Base-by-base conservation (phyloP, 2,888 invertebrate genomes). In the Crepidodera aurea region DNA sequence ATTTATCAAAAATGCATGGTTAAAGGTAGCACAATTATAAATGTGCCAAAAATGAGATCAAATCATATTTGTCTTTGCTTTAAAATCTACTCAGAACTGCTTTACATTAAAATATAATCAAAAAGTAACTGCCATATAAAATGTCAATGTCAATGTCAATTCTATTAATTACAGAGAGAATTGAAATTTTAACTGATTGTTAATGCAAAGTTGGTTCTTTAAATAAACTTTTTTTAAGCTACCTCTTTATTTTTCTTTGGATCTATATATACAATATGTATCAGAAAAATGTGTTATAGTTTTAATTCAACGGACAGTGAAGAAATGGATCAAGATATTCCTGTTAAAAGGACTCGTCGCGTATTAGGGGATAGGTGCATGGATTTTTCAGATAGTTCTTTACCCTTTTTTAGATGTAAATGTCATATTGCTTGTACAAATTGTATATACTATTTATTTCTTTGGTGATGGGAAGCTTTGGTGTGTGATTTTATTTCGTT, bases 381-480 rank as follows among this genome's bases (percentile, higher is more conserved):
- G 40, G 40, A 40, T 40, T 40, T 16, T 18, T 16, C n/a, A n/a
- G n/a, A n/a, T n/a, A n/a, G n/a, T n/a, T n/a, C 16, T 2, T 40
- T 8, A 10, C 16, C 7, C 8, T 40, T 40, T 18, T 16, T 22
- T 22, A 22, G 22, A 22, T 22, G 16, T 15, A n/a, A n/a, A 7
- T 40, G 6, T 34, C n/a, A 32, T 32, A 37, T 40, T 40, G 40
- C 40, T 67, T 56, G 57, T 67, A 62, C 59, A 60, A 63, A 64
- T 58, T 69, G 66, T 69, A 69, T 57, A 69, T 67, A 66, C 60
- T 62, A 48, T 48, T 63, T 34, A 69, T 59, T 64, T 66, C 54
- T 64, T 40, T 64, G 62, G 67, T 60, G 56, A 51, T 67, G 60
- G 65, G 51, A 42, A 50, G 57, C 61, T 67, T 48, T 61, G 56